A percentile compares a stretch with the other conserved stretches of the same genome.
Evolutionary conservation across 2,888 invertebrate genomes (phyloP).

Genomic region (Synanthedon formicaeformis): DNA sequence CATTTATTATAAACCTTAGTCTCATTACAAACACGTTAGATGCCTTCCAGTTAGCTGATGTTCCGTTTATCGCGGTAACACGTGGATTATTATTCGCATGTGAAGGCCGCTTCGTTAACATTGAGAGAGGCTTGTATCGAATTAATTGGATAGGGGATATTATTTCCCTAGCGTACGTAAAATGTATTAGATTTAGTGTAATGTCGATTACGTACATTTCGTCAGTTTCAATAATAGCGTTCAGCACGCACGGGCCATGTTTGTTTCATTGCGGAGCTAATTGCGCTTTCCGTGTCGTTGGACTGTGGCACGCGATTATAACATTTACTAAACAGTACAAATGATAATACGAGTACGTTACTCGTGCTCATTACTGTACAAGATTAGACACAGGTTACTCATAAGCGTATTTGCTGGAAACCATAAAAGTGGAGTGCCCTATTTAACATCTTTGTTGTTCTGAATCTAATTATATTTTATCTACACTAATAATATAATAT

Average conservation of each 20-base stretch:
- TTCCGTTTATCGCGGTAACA: neutral
- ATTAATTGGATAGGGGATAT: slow-evolving; percentile 15
- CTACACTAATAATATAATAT: no score
- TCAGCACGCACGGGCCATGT: slow-evolving; percentile 23
- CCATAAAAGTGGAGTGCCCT: no score
- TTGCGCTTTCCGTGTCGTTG: slow-evolving; percentile 16
- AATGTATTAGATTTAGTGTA: slow-evolving; percentile 13
- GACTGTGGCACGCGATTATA: slow-evolving; percentile 5
- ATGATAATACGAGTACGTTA: neutral
- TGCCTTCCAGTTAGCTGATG: no score
- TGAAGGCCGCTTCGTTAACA: slow-evolving; percentile 6
- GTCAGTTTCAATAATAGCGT: slow-evolving; percentile 17
- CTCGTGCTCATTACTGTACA: neutral
- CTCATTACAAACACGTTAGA: no score
- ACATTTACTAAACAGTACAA: neutral
- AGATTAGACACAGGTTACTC: neutral
- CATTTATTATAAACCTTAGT: no score
- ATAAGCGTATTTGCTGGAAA: neutral
- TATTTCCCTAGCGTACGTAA: slow-evolving; percentile 12
- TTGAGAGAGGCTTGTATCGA: slow-evolving; percentile 7
- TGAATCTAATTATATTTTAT: no score
- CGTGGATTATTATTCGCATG: neutral
- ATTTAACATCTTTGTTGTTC: no score
- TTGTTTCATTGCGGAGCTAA: slow-evolving; percentile 24
- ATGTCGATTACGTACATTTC: slow-evolving; percentile 17